These are phyloP conservation scores for Apus apus DNA, from an alignment of 2,113 vertebrate species.

Conservation along the genomic window DNA sequence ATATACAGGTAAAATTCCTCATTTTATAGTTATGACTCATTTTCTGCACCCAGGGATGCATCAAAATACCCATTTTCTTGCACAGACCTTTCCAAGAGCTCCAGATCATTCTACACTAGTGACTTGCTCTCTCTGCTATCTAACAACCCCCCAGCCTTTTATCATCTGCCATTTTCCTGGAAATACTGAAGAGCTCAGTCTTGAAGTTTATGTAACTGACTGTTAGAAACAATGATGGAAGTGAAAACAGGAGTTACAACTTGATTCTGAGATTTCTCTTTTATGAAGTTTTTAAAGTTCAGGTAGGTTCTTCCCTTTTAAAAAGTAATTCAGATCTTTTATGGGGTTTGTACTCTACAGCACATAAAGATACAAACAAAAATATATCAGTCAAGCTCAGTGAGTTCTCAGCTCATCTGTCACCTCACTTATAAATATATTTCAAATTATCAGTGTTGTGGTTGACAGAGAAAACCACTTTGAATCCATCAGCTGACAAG, in stretches of 20 bases:
- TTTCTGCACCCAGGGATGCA: not conserved
- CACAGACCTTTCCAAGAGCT: not conserved
- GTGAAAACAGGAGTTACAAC: not conserved
- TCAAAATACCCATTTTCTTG: not conserved
- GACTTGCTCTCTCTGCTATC: not conserved
- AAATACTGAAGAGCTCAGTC: not conserved
- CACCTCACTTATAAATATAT: not conserved
- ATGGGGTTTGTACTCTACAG: not conserved
- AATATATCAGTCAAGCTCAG: rapidly evolving
- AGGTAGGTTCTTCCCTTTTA: not conserved
- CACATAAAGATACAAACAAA: not conserved
- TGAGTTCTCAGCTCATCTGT: not conserved
- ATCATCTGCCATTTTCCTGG: not conserved
- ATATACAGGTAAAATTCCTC: not conserved
- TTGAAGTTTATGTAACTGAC: not conserved
- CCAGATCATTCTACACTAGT: not conserved
- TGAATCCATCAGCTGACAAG: not conserved
- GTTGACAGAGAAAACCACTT: not conserved
- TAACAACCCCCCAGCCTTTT: rapidly evolving
- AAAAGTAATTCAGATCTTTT: not conserved
- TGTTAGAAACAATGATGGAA: not conserved
- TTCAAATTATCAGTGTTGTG: not conserved
- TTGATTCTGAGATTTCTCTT: not conserved
- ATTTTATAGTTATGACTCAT: not conserved
- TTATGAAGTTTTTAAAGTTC: not conserved